These are phyloP conservation scores for Edolisoma coerulescens DNA, from an alignment of 2,113 vertebrate species.

Conservation along the genomic window DNA sequence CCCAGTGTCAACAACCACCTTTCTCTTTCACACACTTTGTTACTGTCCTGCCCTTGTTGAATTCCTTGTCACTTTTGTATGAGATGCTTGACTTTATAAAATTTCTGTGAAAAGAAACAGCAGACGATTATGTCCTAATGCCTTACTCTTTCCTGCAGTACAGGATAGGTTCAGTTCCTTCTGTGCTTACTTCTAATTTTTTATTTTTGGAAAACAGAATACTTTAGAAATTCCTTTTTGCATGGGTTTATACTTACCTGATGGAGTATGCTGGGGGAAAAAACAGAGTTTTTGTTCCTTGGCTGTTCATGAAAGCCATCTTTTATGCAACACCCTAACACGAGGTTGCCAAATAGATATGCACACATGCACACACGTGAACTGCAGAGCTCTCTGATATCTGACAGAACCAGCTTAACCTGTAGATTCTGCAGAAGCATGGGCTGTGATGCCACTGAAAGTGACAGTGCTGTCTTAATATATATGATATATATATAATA, in stretches of 20 bases:
- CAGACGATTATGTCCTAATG: neutral
- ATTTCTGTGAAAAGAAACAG: neutral
- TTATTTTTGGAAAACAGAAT: fast-evolving
- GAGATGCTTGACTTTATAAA: neutral
- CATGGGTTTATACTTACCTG: neutral
- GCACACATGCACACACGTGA: neutral
- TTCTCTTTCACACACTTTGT: neutral
- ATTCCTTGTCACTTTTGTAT: neutral
- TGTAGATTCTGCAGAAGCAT: neutral
- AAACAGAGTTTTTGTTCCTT: neutral
- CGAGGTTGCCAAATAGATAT: neutral
- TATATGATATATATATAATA: neutral
- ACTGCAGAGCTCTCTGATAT: neutral
- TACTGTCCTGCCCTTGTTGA: neutral
- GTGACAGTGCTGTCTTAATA: neutral
- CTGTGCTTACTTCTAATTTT: neutral
- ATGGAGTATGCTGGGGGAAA: neutral
- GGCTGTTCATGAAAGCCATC: neutral
- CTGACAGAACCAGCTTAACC: neutral
- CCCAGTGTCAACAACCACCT: neutral
- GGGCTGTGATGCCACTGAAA: neutral
- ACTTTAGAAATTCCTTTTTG: neutral
- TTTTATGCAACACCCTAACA: neutral
- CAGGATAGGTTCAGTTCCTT: neutral
- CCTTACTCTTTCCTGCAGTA: neutral